phyloP scores from a whole-genome alignment of 2,113 vertebrate species.

The Podarcis raffonei region DNA sequence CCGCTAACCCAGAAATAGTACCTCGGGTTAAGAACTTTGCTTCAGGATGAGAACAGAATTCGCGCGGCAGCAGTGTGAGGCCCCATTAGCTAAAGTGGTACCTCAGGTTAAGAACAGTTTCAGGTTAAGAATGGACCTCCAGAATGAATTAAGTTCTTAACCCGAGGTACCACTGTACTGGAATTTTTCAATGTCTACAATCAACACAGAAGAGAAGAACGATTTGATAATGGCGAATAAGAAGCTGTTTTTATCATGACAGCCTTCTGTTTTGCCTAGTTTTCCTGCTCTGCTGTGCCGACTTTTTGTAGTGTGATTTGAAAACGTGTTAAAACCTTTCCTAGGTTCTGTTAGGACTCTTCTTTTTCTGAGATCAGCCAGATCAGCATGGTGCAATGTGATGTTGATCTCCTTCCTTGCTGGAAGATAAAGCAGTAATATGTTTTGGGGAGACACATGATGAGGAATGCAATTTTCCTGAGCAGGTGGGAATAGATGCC shows the following conservation, averaged over 20 bases:
- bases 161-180: neutral
- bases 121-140: no score
- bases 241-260: neutral
- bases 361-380: neutral
- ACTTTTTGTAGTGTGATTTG: neutral
- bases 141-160: no score
- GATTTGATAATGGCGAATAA: neutral
- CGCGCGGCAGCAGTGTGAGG: no score
- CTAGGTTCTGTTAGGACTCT: conserved; percentile 26
- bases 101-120: no score
- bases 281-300: neutral
- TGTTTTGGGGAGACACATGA: neutral
- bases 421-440: neutral
- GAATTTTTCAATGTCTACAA: neutral
- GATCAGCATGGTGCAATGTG: neutral
- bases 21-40: no score
- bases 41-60: no score
- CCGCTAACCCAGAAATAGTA: no score
- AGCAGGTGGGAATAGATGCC: conserved; percentile 31
- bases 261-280: neutral
- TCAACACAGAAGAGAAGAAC: neutral
- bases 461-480: conserved; percentile 14
- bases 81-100: no score
- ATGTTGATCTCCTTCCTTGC: neutral
- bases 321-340: neutral